Evolutionary conservation across 2,888 invertebrate species (phyloP).

Genomic region (Herminia tarsipennalis): DNA sequence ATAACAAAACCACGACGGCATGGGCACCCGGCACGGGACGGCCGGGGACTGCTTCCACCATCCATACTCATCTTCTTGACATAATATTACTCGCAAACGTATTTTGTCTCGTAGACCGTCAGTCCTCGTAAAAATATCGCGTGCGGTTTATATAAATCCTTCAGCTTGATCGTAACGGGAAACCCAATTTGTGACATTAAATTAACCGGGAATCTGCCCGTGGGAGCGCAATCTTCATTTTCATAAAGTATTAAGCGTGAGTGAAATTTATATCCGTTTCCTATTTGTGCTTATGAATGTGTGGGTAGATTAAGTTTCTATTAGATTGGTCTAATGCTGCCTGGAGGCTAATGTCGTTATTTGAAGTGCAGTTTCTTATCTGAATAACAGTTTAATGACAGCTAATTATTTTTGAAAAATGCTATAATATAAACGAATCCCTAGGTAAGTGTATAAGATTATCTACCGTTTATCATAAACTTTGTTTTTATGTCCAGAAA

Average conservation of each 20-base stretch:
- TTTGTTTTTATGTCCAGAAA: no score
- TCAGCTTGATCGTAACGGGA: conserved; percentile 45
- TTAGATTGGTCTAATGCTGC: not conserved
- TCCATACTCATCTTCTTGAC: no score
- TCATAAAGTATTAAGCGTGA: conserved; percentile 40
- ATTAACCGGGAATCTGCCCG: conserved; percentile 40
- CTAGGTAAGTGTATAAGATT: no score
- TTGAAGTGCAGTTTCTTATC: not conserved
- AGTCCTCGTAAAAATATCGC: conserved; percentile 43
- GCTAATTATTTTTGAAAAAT: no score
- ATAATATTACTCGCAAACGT: not conserved
- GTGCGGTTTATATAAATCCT: conserved; percentile 47
- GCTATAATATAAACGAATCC: no score
- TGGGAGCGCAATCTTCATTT: conserved; percentile 47
- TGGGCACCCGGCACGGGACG: no score
- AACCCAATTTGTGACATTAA: conserved; percentile 54
- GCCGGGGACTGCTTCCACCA: no score
- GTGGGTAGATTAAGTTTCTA: conserved; percentile 4
- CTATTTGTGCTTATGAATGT: not conserved
- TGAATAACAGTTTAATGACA: no score
- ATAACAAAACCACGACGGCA: no score
- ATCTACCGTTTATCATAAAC: no score
- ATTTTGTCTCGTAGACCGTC: conserved; percentile 8
- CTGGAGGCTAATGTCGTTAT: not conserved
- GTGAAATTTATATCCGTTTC: conserved; percentile 13